Percentiles rank a stretch among this genome's conserved stretches.
phyloP scores from a whole-genome alignment of 2,888 invertebrate species.

The Diarsia dahlii region DNA sequence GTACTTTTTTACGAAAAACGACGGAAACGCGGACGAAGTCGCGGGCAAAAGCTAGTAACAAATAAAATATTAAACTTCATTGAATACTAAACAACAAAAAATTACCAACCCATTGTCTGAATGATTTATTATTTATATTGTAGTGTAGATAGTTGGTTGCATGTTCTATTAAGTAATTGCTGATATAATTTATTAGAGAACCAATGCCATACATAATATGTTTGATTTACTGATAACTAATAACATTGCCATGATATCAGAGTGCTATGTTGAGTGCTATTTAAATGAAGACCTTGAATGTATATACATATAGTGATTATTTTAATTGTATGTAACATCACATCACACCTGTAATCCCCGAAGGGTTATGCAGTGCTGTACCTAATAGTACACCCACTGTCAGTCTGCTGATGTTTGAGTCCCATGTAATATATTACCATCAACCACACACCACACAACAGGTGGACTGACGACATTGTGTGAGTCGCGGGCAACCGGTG shows the following conservation, averaged over 20 bases:
- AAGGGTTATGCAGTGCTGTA: neutral
- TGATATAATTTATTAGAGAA: slow-evolving; percentile 45
- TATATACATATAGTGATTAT: neutral
- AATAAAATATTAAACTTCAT: slow-evolving; percentile 7
- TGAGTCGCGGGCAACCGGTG: no score
- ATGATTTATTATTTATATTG: slow-evolving; percentile 12
- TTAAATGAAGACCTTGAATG: slow-evolving; percentile 47
- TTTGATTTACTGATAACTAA: slow-evolving; percentile 58
- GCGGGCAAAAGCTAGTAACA: no score
- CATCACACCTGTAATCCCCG: neutral
- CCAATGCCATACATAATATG: slow-evolving; percentile 51
- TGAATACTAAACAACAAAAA: slow-evolving; percentile 6
- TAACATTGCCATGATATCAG: slow-evolving; percentile 38
- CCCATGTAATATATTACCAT: no score
- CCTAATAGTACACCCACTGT: neutral
- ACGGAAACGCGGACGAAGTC: no score
- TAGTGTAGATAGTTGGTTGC: slow-evolving; percentile 29
- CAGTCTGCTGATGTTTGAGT: no score
- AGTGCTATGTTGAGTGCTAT: slow-evolving; percentile 35
- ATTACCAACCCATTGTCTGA: slow-evolving; percentile 12
- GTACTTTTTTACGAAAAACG: no score
- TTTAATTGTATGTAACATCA: no score
- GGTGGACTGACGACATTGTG: no score
- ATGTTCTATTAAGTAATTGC: slow-evolving; percentile 49
- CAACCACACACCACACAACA: no score